These are phyloP conservation scores for Amphiprion clarkii DNA, from an alignment of 2,797 vertebrate species.

Conservation along the genomic window DNA sequence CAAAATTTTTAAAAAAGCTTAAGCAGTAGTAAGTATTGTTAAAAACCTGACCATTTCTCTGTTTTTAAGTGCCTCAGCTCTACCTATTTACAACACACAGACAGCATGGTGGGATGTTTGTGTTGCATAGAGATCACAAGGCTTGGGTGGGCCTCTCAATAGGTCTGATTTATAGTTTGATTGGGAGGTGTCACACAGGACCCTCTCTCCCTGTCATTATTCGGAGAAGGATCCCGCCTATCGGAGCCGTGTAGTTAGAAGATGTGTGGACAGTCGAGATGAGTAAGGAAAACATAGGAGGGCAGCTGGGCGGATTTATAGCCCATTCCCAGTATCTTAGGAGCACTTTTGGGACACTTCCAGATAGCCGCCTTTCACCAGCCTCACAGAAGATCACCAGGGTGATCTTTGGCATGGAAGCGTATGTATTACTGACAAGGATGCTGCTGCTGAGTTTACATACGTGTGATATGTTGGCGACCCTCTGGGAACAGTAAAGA, in stretches of 20 bases:
- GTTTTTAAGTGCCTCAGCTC: neutral
- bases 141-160: conserved; percentile 62
- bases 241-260: conserved; percentile 25
- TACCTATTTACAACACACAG: conserved; percentile 20
- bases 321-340: conserved; percentile 55
- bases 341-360: conserved; percentile 53
- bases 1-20: no score
- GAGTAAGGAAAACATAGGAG: conserved; percentile 40
- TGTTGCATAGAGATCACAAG: conserved; percentile 49
- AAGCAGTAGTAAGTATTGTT: neutral
- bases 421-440: conserved; percentile 39
- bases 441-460: conserved; percentile 62
- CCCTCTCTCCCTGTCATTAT: conserved; percentile 77
- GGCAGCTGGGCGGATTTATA: conserved; percentile 63
- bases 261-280: conserved; percentile 30
- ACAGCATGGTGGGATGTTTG: conserved; percentile 52
- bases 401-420: conserved; percentile 59
- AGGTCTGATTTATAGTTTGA: conserved; percentile 70
- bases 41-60: neutral
- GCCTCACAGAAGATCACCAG: conserved; percentile 54
- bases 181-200: conserved; percentile 59
- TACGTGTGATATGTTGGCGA: conserved; percentile 54
- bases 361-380: conserved; percentile 27
- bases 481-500: conserved; percentile 42
- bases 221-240: conserved; percentile 49